Conservation (phyloP, 1,140 invertebrate species). For the Paraescarpia echinospica region DNA sequence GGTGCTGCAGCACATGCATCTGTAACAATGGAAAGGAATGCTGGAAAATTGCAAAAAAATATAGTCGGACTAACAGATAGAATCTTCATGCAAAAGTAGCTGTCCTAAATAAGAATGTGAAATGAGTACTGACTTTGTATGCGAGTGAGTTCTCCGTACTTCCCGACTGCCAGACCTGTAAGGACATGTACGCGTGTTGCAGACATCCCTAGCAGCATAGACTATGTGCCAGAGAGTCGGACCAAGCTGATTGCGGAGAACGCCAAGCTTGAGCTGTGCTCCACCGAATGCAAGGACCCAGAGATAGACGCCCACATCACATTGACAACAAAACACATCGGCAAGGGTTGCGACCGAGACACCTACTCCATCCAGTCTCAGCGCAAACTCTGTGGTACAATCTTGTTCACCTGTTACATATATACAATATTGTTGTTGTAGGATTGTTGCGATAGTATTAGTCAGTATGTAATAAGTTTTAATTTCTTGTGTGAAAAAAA, state of each 20-base stretch:
- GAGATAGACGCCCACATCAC: constrained; percentile 68
- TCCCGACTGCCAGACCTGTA: neutral
- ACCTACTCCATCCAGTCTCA: constrained; percentile 87
- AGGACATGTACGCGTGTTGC: neutral
- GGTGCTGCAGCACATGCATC: too few relatives aligned
- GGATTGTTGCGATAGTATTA: too few relatives aligned
- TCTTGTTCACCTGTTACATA: neutral
- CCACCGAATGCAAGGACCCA: constrained; percentile 70
- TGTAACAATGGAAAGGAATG: too few relatives aligned
- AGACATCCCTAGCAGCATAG: constrained; percentile 61
- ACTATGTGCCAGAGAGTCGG: constrained; percentile 84
- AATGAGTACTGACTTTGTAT: too few relatives aligned
- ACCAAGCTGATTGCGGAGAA: constrained; percentile 79
- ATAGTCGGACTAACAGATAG: neutral
- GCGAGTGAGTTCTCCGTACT: neutral
- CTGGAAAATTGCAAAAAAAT: neutral
- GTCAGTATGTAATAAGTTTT: too few relatives aligned
- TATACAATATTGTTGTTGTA: neutral
- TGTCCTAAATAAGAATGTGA: neutral
- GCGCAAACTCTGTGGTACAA: constrained; percentile 81
- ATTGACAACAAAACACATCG: constrained; percentile 80
- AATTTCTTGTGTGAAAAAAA: too few relatives aligned
- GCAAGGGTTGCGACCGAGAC: constrained; percentile 86
- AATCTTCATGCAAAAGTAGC: neutral
- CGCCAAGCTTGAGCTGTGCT: constrained; percentile 84